Evolutionary conservation across 2,888 invertebrate species (phyloP).

Genomic region (Noctua comes): DNA sequence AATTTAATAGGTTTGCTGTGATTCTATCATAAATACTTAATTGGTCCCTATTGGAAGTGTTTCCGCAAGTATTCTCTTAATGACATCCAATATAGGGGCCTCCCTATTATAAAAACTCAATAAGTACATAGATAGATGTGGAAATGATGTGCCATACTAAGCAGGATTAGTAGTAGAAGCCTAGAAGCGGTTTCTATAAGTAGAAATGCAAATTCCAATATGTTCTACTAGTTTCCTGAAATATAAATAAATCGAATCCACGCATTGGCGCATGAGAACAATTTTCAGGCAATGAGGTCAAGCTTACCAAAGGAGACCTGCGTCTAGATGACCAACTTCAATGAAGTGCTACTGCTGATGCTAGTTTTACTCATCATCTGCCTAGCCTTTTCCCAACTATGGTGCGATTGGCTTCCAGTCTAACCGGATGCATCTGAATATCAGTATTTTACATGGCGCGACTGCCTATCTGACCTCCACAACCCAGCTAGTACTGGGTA

Average conservation of each 20-base stretch:
- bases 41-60: slow-evolving; percentile 14
- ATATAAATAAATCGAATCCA: not conserved
- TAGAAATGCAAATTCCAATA: not conserved
- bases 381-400: no score
- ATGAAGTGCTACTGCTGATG: not conserved
- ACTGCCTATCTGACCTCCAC: no score
- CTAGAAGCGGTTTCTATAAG: not conserved
- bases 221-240: not conserved
- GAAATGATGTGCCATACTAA: not conserved
- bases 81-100: not conserved
- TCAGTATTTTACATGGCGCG: no score
- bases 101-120: not conserved
- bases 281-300: not conserved
- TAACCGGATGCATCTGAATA: no score
- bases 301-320: not conserved
- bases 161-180: not conserved
- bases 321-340: not conserved
- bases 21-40: slow-evolving; percentile 20
- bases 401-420: no score
- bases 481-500: no score
- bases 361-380: no score
- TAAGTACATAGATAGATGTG: not conserved
- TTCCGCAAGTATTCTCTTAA: slow-evolving; percentile 12
- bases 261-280: not conserved
- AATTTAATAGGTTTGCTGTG: slow-evolving; percentile 41